Conservation (phyloP, 2,888 invertebrate species). For the Amphipyra tragopoginis region DNA sequence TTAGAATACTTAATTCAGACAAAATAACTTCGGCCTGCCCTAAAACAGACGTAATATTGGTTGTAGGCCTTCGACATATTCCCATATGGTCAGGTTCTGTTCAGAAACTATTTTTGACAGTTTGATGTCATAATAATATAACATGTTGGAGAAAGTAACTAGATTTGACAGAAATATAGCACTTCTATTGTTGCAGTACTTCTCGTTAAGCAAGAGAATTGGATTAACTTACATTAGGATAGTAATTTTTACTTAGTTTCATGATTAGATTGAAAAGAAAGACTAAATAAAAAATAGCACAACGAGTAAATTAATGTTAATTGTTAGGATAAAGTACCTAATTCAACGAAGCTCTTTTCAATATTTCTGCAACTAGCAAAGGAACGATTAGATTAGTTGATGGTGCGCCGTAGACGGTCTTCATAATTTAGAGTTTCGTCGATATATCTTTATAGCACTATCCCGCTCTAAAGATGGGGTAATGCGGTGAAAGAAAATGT, state of each 20-base stretch:
- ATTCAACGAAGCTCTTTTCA: not conserved
- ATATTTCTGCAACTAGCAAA: constrained; percentile 7
- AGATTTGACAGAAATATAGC: constrained; percentile 26
- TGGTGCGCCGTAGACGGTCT: constrained; percentile 30
- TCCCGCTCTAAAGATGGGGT: constrained; percentile 52
- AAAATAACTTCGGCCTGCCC: not conserved
- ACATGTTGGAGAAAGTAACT: constrained; percentile 27
- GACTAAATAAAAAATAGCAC: no score
- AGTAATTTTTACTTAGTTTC: constrained; percentile 10
- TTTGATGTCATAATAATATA: constrained; percentile 12
- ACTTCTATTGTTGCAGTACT: constrained; percentile 28
- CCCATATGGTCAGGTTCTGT: constrained; percentile 24
- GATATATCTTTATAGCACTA: constrained; percentile 52
- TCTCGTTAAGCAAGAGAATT: constrained; percentile 15
- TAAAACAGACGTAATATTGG: not conserved
- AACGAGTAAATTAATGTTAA: not conserved
- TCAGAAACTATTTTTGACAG: constrained; percentile 9
- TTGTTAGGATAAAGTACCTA: not conserved
- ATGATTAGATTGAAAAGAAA: no score
- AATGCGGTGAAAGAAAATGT: constrained; percentile 55
- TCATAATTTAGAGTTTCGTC: constrained; percentile 53
- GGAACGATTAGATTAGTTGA: constrained; percentile 21
- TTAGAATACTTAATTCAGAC: not conserved
- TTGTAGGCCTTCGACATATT: not conserved
- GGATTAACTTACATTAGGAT: constrained; percentile 17